Base-by-base conservation (phyloP, 2,888 invertebrate genomes). In the Leucophenga maculata region DNA sequence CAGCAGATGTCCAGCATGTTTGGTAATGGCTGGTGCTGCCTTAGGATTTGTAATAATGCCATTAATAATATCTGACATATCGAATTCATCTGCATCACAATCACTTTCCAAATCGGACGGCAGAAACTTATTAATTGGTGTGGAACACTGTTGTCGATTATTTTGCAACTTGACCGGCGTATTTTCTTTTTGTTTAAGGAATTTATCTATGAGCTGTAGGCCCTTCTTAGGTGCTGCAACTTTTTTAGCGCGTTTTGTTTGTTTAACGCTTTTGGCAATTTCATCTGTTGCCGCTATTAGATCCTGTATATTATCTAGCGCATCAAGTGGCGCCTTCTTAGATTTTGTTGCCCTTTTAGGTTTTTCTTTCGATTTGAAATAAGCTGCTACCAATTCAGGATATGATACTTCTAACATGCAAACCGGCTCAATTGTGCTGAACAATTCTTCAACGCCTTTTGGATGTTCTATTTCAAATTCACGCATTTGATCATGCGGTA, bases 341-440 rank as follows among this genome's bases (percentile, higher is more conserved):
- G 76, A 72, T 26, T 74, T 74, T 4, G 67, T 52, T 74, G 88
- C 86, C 77, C 89, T 89, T 79, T 90, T 91, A 0, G 83, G 87
- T 73, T 90, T 90, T 86, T 92, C 91, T 72, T 92, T 90, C 39
- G 90, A 89, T 72, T 90, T 90, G 75, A 92, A 90, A 77, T 90
- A 94, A 2, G 83, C 83, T 60, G 91, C 88, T 0, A 93, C 93
- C 69, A 94, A 70, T 1, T 90, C 87, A 20, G 93, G 92, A 86
- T 93, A 94, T 62, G 92, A 91, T 74, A 88, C 86, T 46, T 90
- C 88, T 77, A 95, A 90, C 20, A 92, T 86, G 72, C 90, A 89
- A 85, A 93, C 91, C 0, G 94, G 92, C 85, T 95, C 95, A 31
- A 92, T 90, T 1, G 94, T 93, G 0, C 91, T 91, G 91, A 92